phyloP scores from a whole-genome alignment of 2,113 vertebrate genomes.

The Melanostigma gelatinosum region DNA sequence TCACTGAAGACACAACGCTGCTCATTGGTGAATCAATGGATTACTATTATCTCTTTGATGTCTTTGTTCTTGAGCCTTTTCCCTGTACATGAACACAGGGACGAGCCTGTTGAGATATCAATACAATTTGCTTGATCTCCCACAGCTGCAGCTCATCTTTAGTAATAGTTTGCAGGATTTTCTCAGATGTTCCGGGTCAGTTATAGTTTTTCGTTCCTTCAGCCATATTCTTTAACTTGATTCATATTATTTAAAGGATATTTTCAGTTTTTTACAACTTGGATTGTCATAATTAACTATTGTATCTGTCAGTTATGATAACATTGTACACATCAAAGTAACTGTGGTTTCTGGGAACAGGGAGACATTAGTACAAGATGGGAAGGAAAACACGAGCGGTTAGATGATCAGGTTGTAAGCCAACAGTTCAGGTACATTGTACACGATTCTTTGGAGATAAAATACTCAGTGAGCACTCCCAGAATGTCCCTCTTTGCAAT shows the following conservation, averaged over 20 bases:
- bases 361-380: neutral
- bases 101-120: conserved; percentile 42
- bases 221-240: conserved; percentile 3
- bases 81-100: conserved; percentile 28
- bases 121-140: conserved; percentile 46
- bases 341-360: neutral
- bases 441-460: neutral
- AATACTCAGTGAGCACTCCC: neutral
- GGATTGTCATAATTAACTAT: conserved; percentile 14
- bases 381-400: neutral
- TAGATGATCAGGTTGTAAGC: neutral
- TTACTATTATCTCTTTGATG: conserved; percentile 56
- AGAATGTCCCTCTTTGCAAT: neutral
- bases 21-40: conserved; percentile 45
- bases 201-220: conserved; percentile 4
- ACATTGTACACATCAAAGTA: neutral
- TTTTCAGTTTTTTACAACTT: conserved; percentile 11
- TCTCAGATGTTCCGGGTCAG: conserved; percentile 4
- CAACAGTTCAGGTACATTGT: neutral
- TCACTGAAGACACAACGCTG: conserved; percentile 46
- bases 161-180: conserved; percentile 20
- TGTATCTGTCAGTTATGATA: neutral
- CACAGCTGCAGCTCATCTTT: conserved; percentile 37
- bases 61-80: conserved; percentile 58
- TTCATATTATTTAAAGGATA: conserved; percentile 2